Percentiles rank a stretch among this genome's conserved stretches.
Conservation (phyloP, 2,888 invertebrate genomes). For the Atethmia centrago region DNA sequence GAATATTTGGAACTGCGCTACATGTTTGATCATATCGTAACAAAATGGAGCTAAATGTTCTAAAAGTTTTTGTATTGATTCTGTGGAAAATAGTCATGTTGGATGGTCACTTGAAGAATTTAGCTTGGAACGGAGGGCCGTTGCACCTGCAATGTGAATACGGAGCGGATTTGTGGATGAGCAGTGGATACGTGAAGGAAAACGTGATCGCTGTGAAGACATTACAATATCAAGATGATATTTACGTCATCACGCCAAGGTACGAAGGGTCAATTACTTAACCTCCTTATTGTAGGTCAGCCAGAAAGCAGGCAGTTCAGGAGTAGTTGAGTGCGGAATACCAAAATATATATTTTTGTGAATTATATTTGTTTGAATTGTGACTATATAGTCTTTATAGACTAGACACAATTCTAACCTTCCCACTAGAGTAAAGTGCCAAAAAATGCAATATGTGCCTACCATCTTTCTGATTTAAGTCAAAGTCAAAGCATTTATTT, state of each 20-base stretch:
- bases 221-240: conserved; percentile 89
- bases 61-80: conserved; percentile 41
- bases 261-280: conserved; percentile 14
- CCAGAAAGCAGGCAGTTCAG: not conserved
- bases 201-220: conserved; percentile 91
- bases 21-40: conserved; percentile 1
- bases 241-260: conserved; percentile 91
- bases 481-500: too few relatives aligned
- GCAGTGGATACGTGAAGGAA: conserved; percentile 88
- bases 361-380: too few relatives aligned
- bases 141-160: conserved; percentile 85
- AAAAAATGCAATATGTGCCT: not conserved
- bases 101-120: conserved; percentile 74
- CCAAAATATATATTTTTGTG: too few relatives aligned
- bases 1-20: conserved; percentile 26
- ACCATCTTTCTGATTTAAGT: not conserved
- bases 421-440: not conserved
- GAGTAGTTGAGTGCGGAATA: too few relatives aligned
- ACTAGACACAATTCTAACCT: not conserved
- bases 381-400: too few relatives aligned
- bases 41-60: conserved; percentile 56
- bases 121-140: conserved; percentile 86
- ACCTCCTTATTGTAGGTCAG: conserved; percentile 14
- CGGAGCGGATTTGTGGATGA: conserved; percentile 87
- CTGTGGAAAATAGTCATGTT: conserved; percentile 49